Conservation (phyloP, 2,888 invertebrate genomes). For the Onthophagus sagittarius region DNA sequence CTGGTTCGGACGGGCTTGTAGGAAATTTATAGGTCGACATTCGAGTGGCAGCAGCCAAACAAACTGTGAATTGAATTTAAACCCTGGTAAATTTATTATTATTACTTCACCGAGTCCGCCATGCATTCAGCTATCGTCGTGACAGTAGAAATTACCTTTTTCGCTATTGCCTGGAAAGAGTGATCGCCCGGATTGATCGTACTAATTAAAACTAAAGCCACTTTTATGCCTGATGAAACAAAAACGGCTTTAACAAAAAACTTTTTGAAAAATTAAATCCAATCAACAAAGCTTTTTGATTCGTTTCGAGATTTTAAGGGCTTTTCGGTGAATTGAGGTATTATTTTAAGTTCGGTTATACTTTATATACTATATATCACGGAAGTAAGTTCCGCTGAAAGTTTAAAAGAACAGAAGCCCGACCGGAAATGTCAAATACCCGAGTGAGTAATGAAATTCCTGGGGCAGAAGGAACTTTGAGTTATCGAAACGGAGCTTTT, state of each 20-base stretch:
- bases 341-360: not conserved
- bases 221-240: not conserved
- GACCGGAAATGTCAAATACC: not conserved
- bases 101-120: not conserved
- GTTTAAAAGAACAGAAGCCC: not conserved
- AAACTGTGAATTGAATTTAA: slow-evolving; percentile 13
- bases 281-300: not conserved
- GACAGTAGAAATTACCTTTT: not conserved
- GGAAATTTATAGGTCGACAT: slow-evolving; percentile 12
- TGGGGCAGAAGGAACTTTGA: not conserved
- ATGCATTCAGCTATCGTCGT: not conserved
- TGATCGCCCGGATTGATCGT: not conserved
- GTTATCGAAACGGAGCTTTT: not conserved
- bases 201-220: not conserved
- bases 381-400: not conserved
- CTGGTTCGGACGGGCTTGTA: not conserved
- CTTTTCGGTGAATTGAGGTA: not conserved
- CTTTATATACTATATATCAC: not conserved
- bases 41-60: slow-evolving; percentile 10
- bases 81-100: slow-evolving; percentile 11
- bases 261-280: not conserved
- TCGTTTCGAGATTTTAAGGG: too few species aligned
- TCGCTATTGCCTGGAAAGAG: not conserved
- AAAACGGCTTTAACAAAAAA: not conserved
- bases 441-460: not conserved